Evolutionary conservation across 2,113 vertebrate species (phyloP).

Genomic region (Malurus melanocephalus): DNA sequence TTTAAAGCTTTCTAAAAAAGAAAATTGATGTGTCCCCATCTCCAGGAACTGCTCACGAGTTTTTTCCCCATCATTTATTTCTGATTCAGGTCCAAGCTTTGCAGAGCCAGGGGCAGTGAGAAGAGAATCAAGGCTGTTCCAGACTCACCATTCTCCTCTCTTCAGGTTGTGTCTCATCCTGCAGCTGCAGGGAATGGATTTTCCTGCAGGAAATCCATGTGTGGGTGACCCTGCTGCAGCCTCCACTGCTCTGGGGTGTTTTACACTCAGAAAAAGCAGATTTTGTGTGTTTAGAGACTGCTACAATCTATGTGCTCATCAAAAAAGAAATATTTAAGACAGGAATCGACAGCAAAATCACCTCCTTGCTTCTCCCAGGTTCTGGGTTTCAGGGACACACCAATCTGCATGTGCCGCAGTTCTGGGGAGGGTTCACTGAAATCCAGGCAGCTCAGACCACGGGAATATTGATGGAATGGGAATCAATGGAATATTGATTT

Average conservation of each 20-base stretch:
- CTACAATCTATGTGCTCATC: neutral
- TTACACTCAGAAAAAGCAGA: neutral
- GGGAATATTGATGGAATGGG: no score
- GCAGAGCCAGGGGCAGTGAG: neutral
- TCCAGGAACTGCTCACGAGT: neutral
- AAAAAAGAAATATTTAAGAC: neutral
- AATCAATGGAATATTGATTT: neutral
- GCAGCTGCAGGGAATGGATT: neutral
- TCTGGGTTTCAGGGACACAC: neutral
- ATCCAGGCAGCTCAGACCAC: no score
- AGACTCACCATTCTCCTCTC: neutral
- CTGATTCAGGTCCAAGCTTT: neutral
- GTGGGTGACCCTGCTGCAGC: neutral
- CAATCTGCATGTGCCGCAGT: neutral
- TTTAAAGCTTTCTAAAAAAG: neutral
- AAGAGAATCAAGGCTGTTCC: neutral
- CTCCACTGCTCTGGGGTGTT: neutral
- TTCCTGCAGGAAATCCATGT: neutral
- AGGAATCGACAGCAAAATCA: neutral
- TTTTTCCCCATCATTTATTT: neutral
- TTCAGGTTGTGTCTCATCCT: neutral
- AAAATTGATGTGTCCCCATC: neutral
- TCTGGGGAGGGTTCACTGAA: neutral
- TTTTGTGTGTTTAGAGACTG: neutral
- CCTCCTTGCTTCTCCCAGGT: neutral